Percentiles rank a stretch among this genome's conserved stretches.
Evolutionary conservation across 2,797 vertebrate genomes (phyloP).

Genomic region (Ataeniobius toweri): DNA sequence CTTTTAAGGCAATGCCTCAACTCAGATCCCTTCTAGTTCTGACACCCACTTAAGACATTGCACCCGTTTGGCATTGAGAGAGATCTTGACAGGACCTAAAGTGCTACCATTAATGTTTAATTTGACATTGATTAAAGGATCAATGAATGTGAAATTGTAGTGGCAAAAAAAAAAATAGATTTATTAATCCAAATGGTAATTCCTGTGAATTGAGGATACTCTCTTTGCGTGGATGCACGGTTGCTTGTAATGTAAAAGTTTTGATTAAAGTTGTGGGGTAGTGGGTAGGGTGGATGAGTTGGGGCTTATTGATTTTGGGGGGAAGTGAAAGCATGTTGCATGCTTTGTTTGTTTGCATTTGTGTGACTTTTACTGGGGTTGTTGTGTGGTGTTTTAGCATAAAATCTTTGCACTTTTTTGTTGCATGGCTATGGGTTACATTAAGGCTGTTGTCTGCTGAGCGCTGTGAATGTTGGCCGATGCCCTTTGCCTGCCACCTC

Average conservation of each 20-base stretch:
- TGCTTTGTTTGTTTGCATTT: conserved; percentile 51
- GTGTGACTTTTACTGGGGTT: conserved; percentile 32
- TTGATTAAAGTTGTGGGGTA: conserved; percentile 41
- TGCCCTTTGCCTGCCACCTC: conserved; percentile 59
- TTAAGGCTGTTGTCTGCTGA: conserved; percentile 52
- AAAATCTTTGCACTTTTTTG: conserved; percentile 58
- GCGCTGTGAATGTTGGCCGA: conserved; percentile 71
- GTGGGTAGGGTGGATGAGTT: conserved; percentile 41
- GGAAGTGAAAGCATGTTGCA: conserved; percentile 66
- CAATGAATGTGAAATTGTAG: conserved; percentile 34
- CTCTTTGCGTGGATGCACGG: conserved; percentile 81
- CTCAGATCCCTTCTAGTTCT: conserved; percentile 70
- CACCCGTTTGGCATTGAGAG: conserved; percentile 83
- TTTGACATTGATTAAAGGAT: conserved; percentile 50
- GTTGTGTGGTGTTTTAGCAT: conserved; percentile 58
- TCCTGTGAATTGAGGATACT: conserved; percentile 76
- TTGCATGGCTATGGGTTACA: conserved; percentile 70
- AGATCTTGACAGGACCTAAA: conserved; percentile 67
- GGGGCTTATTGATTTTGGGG: conserved; percentile 43
- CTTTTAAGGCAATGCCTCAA: conserved; percentile 77
- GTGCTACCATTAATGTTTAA: conserved; percentile 35
- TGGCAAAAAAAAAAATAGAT: conserved; percentile 17
- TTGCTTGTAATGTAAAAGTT: conserved; percentile 77
- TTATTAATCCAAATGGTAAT: conserved; percentile 53
- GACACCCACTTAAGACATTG: conserved; percentile 73